Conservation (phyloP, 2,797 vertebrate species). For the Oceanodroma leucorhoa region DNA sequence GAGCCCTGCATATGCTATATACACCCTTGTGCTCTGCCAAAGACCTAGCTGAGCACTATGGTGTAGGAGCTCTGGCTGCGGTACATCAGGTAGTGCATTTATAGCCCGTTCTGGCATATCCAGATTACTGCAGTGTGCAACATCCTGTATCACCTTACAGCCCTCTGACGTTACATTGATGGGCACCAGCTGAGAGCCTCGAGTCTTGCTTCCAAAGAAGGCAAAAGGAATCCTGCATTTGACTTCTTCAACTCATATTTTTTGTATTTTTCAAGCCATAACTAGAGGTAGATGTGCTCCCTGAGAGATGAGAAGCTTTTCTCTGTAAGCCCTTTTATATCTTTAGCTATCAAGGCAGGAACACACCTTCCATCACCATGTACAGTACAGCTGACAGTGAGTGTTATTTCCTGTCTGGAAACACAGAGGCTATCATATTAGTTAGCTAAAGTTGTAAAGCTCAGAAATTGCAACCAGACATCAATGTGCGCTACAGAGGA, state of each 20-base stretch:
- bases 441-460: background rate
- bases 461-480: background rate
- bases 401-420: conserved; percentile 26
- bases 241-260: background rate
- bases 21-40: background rate
- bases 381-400: background rate
- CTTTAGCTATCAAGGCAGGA: background rate
- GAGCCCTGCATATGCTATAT: background rate
- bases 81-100: background rate
- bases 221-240: background rate
- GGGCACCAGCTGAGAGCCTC: background rate
- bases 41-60: background rate
- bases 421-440: background rate
- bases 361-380: background rate
- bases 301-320: background rate
- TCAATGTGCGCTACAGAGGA: background rate
- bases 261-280: background rate
- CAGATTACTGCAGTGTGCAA: background rate
- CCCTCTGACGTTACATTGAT: background rate
- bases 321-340: background rate
- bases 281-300: background rate
- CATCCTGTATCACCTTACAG: background rate
- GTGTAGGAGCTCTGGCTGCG: background rate
- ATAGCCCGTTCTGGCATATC: background rate
- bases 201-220: background rate